These are phyloP conservation scores for Cavia aperea DNA, from an alignment of 2,113 vertebrate genomes.

Conservation along the genomic window DNA sequence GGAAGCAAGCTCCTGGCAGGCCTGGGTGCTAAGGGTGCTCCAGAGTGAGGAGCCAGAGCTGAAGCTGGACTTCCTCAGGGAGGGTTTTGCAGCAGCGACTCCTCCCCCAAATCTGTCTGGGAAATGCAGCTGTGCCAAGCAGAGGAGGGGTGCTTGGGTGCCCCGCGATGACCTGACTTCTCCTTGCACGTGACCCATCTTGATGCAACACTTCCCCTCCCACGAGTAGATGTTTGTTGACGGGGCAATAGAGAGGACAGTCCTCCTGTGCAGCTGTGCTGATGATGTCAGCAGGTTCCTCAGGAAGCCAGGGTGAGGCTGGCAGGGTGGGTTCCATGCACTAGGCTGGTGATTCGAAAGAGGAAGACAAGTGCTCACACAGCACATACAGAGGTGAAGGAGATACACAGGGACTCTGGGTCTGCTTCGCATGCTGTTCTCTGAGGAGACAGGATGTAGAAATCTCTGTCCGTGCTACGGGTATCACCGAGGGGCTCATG, in stretches of 20 bases:
- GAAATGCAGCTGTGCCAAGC: not conserved
- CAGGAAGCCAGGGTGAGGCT: not conserved
- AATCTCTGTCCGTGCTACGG: not conserved
- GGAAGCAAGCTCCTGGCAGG: too few relatives aligned
- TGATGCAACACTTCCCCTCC: not conserved
- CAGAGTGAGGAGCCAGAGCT: too few relatives aligned
- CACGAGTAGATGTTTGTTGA: not conserved
- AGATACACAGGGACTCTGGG: not conserved
- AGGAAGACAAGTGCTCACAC: not conserved
- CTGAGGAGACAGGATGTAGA: not conserved
- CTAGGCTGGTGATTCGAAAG: not conserved
- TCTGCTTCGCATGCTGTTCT: fast-evolving
- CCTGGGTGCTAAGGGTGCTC: not conserved
- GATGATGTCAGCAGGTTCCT: not conserved
- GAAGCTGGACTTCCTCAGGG: fast-evolving
- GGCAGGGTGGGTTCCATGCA: not conserved
- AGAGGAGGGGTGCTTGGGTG: not conserved
- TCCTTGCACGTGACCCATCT: not conserved
- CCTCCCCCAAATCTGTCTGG: not conserved
- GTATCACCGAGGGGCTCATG: fast-evolving
- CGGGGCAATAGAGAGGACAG: not conserved
- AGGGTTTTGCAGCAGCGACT: not conserved
- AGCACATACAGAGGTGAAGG: not conserved
- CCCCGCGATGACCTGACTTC: not conserved
- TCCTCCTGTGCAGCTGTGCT: not conserved